Conservation (phyloP, 1,140 invertebrate genomes). For the Zaprionus davidi region DNA sequence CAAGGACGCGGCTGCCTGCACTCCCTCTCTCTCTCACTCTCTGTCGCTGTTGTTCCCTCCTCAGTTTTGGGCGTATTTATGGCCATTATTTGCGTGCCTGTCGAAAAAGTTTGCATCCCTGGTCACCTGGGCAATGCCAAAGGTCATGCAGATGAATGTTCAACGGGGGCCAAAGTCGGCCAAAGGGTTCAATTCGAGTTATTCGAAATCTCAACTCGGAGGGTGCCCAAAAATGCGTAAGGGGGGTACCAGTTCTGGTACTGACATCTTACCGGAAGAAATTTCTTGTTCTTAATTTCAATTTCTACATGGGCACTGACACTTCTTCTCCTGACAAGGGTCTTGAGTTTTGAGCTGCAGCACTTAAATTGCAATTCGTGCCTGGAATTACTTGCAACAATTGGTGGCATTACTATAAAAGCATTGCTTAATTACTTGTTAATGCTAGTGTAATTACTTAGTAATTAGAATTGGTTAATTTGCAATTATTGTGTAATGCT, state of each 20-base stretch:
- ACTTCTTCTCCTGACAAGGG: neutral
- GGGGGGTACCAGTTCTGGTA: neutral
- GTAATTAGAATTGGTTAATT: neutral
- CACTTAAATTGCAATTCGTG: neutral
- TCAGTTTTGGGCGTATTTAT: slow-evolving; percentile 25
- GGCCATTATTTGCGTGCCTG: slow-evolving; percentile 50
- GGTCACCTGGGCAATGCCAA: slow-evolving; percentile 35
- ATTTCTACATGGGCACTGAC: neutral
- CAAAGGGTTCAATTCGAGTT: slow-evolving; percentile 15
- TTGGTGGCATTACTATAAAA: neutral
- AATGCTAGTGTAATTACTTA: neutral
- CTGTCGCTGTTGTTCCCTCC: neutral
- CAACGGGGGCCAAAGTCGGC: neutral
- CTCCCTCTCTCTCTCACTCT: slow-evolving; percentile 9
- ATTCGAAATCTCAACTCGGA: neutral
- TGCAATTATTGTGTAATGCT: neutral
- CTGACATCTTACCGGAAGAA: neutral
- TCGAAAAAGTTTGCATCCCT: slow-evolving; percentile 45
- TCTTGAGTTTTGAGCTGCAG: neutral
- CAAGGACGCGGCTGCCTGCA: slow-evolving; percentile 14
- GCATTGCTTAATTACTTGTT: neutral
- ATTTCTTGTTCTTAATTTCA: neutral
- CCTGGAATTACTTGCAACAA: neutral
- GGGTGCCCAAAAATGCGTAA: neutral
- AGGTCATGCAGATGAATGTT: slow-evolving; percentile 18